Conservation (phyloP, 2,797 vertebrate species). For the Hoplostethus mediterraneus region DNA sequence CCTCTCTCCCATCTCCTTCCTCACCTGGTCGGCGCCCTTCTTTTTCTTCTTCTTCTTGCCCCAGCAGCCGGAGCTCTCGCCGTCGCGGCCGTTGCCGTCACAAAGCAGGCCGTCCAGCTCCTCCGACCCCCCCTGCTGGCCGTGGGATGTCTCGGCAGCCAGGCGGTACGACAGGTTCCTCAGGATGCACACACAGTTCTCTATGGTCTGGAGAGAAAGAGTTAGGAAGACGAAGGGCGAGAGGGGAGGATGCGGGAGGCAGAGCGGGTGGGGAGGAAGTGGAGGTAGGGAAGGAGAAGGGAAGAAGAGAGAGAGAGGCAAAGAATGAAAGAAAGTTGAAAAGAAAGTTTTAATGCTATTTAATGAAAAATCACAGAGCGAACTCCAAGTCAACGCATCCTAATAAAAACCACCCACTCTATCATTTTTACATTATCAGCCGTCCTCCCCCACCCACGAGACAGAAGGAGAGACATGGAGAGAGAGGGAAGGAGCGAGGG, state of each 20-base stretch:
- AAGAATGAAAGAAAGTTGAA: conserved; percentile 22
- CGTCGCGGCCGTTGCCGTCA: conserved; percentile 92
- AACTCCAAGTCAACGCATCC: conserved; percentile 50
- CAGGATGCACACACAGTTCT: conserved; percentile 99
- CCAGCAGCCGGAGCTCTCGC: conserved; percentile 98
- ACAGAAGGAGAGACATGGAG: no score
- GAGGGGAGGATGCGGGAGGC: neutral
- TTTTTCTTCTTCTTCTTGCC: conserved; percentile 99
- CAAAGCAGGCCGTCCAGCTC: conserved; percentile 97
- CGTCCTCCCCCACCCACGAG: conserved; percentile 46
- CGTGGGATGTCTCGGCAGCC: conserved; percentile 98
- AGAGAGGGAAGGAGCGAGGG: conserved; percentile 43
- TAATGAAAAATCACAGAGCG: conserved; percentile 54
- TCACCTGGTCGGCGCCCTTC: conserved; percentile 97
- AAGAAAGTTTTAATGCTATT: conserved; percentile 46
- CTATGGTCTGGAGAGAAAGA: conserved; percentile 89
- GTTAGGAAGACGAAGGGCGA: conserved; percentile 15
- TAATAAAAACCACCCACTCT: conserved; percentile 60
- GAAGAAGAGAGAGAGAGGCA: conserved; percentile 9
- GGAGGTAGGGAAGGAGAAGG: conserved; percentile 13
- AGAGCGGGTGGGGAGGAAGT: conserved; percentile 1
- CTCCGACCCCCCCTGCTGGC: conserved; percentile 96
- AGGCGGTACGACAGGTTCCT: conserved; percentile 99
- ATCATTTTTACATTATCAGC: conserved; percentile 40
- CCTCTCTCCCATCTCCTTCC: neutral